Base-by-base conservation (phyloP, 2,888 invertebrate genomes). In the Urechis unicinctus region DNA sequence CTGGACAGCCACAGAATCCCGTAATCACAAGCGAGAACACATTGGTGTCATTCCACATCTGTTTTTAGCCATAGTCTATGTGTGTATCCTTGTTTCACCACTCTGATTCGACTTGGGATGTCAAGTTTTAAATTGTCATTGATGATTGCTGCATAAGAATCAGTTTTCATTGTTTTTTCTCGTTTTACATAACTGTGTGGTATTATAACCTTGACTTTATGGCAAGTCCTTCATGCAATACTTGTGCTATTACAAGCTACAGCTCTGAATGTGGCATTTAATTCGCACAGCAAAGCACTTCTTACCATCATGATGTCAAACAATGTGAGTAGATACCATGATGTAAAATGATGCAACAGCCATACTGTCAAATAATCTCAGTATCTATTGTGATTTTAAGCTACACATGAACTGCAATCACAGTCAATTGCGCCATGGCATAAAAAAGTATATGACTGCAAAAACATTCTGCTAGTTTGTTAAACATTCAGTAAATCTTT, bases 261-360 rank as follows among this genome's bases (percentile, higher is more conserved):
- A 43, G 95, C 96, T 9, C 82, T 99, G 22, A 98, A 97, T 82
- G 98, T 99, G 53, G 98, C 98, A 13, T 94, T 99, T 68, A 99
- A 99, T 79, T 95, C 97, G 0, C 96, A 93, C 77, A 98, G 97
- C 78, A 96, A 97, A 78, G 91, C 95, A 50, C 83, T 99, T 26
- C 84, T 99, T 17, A 96, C 96, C 22, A 97, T 98, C 62, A 96
- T 99, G 93, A 94, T 99, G 88, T 96, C 97, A 6, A 99, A 98
- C 78, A 99, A 99, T 83, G 91, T 91, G 82, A 88, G 88, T 85
- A 63, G 28, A 45, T 26, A 13, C n/a, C 58, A 53, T 66, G 65
- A n/a, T n/a, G n/a, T n/a, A n/a, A n/a, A n/a, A n/a, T n/a, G n/a
- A n/a, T n/a, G n/a, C n/a, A n/a, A n/a, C n/a, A n/a, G n/a, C n/a